Conservation (phyloP, 2,797 vertebrate species). For the Pangasius mekongensis region DNA sequence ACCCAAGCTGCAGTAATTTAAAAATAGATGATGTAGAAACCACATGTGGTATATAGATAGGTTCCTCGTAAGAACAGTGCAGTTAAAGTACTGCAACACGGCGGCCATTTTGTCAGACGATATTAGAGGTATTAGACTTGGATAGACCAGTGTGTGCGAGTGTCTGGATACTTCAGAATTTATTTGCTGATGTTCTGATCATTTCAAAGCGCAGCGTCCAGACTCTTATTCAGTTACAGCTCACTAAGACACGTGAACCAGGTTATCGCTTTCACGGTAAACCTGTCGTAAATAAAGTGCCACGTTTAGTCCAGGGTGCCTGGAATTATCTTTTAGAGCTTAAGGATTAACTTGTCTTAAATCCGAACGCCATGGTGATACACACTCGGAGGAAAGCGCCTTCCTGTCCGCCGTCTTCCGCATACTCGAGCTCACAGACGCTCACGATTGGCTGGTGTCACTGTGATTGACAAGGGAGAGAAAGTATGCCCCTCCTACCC, state of each 20-base stretch:
- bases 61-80: slow-evolving; percentile 2
- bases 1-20: slow-evolving; percentile 44
- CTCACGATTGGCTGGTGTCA: not conserved
- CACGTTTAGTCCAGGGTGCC: too few species aligned
- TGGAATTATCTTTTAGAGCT: not conserved
- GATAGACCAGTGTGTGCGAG: not conserved
- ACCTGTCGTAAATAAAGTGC: not conserved
- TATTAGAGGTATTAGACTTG: not conserved
- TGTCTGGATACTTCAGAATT: not conserved
- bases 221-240: not conserved
- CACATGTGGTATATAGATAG: slow-evolving; percentile 29
- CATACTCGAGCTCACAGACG: not conserved
- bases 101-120: not conserved
- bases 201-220: not conserved
- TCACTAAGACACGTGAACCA: not conserved
- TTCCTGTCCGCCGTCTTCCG: not conserved
- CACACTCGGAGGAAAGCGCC: not conserved
- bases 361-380: too few species aligned
- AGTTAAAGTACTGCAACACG: not conserved
- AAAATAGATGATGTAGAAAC: slow-evolving; percentile 55
- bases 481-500: not conserved
- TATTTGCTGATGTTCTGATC: not conserved
- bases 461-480: not conserved
- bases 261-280: not conserved
- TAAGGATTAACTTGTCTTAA: too few species aligned